Evolutionary conservation across 2,113 vertebrate species (phyloP), one percentile per base, ranked within the genome.

Genomic region (Percina caprodes): DNA sequence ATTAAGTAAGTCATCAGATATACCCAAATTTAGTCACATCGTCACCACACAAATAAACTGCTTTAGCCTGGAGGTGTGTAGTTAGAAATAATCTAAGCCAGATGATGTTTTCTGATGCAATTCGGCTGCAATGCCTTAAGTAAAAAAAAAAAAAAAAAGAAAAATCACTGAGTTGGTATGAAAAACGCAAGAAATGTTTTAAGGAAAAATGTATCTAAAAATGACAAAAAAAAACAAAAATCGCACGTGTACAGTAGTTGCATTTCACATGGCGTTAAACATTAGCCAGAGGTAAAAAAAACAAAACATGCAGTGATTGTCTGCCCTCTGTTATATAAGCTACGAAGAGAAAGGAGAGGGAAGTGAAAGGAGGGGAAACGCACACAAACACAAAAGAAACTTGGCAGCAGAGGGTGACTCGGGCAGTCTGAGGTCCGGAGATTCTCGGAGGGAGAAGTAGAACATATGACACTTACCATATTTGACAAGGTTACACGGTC

Each of bases 401-500:
- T 30, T 69, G 68, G 52, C 78, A 58, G 71, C 48, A 72, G 52
- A 77, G n/a, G 69, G 70, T 60, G 72, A 86, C 80, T 85, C 54
- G 69, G 75, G 74, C 60, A 13, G 65, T 80, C 71, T 59, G 16
- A 24, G 61, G 74, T 72, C 63, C n/a, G 54, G 56, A 52, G 69
- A 5, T 59, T 56, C 76, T 83, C 71, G 15, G 54, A 70, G 23
- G 39, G 63, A 65, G 35, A 26, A 73, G 62, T 0, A 10, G 46
- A 62, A 69, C 33, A 51, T 11, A 15, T 74, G 79, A 89, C 86
- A 95, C 95, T 76, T 94, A 99, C 98, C 98, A 99, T 99, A 91
- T 99, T 99, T 86, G 98, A 99, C 96, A 99, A 95, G 95, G 98
- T 97, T 78, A 99, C 96, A 89, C 97, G 94, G 93, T 99, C 98